Conservation (phyloP, 2,113 vertebrate species). For the Myodes glareolus region DNA sequence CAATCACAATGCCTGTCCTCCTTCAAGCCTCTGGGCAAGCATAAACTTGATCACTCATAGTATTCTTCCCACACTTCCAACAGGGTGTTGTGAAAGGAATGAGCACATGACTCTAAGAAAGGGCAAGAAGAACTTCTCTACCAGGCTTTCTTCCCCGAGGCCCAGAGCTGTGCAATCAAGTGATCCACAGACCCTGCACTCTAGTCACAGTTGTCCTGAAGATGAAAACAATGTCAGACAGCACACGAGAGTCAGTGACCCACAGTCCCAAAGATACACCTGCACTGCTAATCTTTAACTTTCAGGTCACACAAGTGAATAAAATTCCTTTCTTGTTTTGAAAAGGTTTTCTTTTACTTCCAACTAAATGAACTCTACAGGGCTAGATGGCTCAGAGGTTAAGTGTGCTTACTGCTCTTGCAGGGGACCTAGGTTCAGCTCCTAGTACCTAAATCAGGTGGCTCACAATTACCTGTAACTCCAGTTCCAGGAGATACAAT, state of each 20-base stretch:
- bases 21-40: not conserved
- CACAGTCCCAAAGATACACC: not conserved
- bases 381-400: not conserved
- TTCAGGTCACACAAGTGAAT: not conserved
- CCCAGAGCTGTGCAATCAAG: not conserved
- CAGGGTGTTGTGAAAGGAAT: not conserved
- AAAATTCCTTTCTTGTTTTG: slow-evolving; percentile 27
- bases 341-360: slow-evolving; percentile 44
- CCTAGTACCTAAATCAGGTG: not conserved
- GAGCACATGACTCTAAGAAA: not conserved
- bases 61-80: not conserved
- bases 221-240: slow-evolving; percentile 12
- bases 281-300: not conserved
- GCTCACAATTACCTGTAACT: not conserved
- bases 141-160: not conserved
- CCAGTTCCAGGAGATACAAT: not conserved
- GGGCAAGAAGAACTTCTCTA: not conserved
- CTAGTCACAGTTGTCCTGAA: slow-evolving; percentile 30
- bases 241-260: not conserved
- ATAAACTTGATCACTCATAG: not conserved
- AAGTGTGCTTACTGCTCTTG: not conserved
- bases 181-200: not conserved
- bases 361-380: not conserved
- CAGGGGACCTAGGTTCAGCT: not conserved
- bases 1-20: not conserved